Conservation (phyloP, 2,113 vertebrate species). For the Macquaria ambigua region DNA sequence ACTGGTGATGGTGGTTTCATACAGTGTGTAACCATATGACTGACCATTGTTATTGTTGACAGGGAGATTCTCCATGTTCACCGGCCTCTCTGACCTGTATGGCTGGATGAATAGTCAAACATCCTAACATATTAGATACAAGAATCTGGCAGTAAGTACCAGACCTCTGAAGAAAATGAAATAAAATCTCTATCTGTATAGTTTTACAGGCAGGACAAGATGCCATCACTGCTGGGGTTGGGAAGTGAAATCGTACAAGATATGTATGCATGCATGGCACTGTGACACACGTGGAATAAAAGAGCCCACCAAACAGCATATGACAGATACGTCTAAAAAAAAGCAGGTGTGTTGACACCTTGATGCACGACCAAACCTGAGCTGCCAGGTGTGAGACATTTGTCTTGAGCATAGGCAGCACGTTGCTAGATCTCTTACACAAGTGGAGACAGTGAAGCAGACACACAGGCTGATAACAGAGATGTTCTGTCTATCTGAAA, state of each 20-base stretch:
- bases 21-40: slow-evolving; percentile 91
- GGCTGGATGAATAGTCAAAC: slow-evolving; percentile 78
- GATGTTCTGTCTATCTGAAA: slow-evolving; percentile 8
- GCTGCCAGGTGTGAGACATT: slow-evolving; percentile 32
- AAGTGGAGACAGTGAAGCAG: not conserved
- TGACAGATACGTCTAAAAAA: slow-evolving; percentile 3
- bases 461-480: slow-evolving; percentile 12
- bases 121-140: not conserved
- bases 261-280: not conserved
- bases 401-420: slow-evolving; percentile 6
- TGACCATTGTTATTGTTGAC: slow-evolving; percentile 89
- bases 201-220: not conserved
- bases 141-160: not conserved
- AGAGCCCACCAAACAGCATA: not conserved
- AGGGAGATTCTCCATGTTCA: slow-evolving; percentile 93
- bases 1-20: slow-evolving; percentile 88
- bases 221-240: not conserved
- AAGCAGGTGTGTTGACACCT: slow-evolving; percentile 13
- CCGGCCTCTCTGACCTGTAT: slow-evolving; percentile 83
- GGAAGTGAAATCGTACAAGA: not conserved
- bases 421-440: not conserved
- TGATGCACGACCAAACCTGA: not conserved
- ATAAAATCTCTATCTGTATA: not conserved
- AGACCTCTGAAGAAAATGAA: not conserved
- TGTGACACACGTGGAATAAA: not conserved